Conservation (phyloP, 2,888 invertebrate genomes). For the Drosophila affinis region DNA sequence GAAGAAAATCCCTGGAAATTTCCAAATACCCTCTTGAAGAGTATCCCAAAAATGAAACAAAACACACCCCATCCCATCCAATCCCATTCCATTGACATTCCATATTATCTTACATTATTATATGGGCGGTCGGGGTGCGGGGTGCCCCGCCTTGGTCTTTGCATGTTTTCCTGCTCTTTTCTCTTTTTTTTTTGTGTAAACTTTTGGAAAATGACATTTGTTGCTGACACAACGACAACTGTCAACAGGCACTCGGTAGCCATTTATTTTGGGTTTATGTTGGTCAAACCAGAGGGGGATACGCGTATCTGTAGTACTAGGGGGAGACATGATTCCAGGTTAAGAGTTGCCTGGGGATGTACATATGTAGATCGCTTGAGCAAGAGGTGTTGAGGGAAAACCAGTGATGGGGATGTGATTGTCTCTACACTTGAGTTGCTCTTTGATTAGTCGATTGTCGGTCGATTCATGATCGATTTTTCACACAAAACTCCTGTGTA, state of each 20-base stretch:
- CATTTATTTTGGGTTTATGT: constrained; percentile 68
- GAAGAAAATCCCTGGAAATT: no score
- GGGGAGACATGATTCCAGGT: not conserved
- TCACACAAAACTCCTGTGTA: not conserved
- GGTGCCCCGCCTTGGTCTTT: constrained; percentile 23
- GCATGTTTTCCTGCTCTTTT: constrained; percentile 45
- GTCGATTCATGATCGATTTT: not conserved
- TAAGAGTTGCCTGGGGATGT: not conserved
- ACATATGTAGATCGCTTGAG: not conserved
- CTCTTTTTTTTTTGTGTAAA: constrained; percentile 55
- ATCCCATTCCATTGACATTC: constrained; percentile 31
- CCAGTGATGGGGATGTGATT: not conserved
- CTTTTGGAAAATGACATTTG: constrained; percentile 69
- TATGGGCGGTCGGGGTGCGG: constrained; percentile 53
- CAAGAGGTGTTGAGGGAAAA: not conserved
- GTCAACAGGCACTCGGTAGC: constrained; percentile 79
- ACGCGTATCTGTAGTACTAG: not conserved
- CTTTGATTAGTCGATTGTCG: not conserved
- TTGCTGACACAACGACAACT: constrained; percentile 73
- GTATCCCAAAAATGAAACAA: constrained; percentile 5
- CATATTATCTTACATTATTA: constrained; percentile 70
- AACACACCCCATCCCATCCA: constrained; percentile 33
- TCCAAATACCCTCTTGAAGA: no score
- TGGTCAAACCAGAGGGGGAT: constrained; percentile 5
- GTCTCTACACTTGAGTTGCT: not conserved